These are phyloP conservation scores for Drosophila navojoa DNA, from an alignment of 1,140 invertebrate species.

Conservation along the genomic window DNA sequence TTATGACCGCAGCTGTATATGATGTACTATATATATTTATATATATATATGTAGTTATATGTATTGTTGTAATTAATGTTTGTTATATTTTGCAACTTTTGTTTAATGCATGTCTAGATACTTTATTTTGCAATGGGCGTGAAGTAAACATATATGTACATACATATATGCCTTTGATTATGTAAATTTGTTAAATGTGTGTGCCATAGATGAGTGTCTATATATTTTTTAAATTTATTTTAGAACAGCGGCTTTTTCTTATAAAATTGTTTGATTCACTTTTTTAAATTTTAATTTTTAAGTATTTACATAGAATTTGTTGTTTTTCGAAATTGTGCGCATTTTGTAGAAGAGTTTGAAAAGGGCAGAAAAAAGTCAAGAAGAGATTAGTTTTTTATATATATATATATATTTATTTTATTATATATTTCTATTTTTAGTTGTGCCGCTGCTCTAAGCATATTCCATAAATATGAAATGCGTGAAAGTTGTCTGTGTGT, in stretches of 20 bases:
- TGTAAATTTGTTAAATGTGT: slow-evolving; percentile 48
- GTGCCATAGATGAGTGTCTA: slow-evolving; percentile 57
- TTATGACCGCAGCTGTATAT: background rate
- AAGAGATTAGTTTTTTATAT: background rate
- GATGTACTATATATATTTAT: slow-evolving; percentile 47
- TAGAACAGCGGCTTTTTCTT: background rate
- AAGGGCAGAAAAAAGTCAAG: background rate
- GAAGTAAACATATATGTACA: slow-evolving; percentile 72
- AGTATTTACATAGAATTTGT: slow-evolving; percentile 66
- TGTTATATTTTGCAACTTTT: slow-evolving; percentile 45
- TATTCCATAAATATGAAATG: slow-evolving; percentile 25
- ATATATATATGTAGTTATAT: slow-evolving; percentile 47
- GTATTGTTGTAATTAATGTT: slow-evolving; percentile 19
- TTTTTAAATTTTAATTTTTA: slow-evolving; percentile 24
- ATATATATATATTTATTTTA: background rate
- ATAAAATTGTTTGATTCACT: background rate
- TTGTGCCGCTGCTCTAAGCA: slow-evolving; percentile 23
- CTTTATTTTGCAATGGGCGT: slow-evolving; percentile 57
- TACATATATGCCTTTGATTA: slow-evolving; percentile 33
- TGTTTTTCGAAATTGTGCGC: slow-evolving; percentile 71
- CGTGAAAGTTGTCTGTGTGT: background rate
- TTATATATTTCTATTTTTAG: background rate
- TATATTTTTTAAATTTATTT: background rate
- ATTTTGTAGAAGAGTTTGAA: slow-evolving; percentile 49
- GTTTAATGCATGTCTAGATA: slow-evolving; percentile 64